A percentile compares a stretch with the other conserved stretches of the same genome.
Conservation (phyloP, 2,113 vertebrate genomes). For the Cololabis saira region DNA sequence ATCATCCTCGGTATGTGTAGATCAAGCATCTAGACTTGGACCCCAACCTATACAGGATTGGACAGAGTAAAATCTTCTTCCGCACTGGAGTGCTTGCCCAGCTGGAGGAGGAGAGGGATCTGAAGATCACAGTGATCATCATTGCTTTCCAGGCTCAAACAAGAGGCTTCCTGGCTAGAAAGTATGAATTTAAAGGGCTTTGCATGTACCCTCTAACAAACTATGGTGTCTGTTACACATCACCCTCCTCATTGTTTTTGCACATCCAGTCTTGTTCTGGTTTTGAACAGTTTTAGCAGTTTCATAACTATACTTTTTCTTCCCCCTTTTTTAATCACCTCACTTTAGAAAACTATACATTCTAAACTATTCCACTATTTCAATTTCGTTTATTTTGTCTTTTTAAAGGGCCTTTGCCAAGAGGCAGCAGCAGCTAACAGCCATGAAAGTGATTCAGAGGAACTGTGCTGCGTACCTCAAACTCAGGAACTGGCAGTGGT, state of each 20-base stretch:
- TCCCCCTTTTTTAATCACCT: background rate
- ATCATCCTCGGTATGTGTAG: slow-evolving; percentile 66
- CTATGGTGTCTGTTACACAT: background rate
- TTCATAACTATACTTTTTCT: background rate
- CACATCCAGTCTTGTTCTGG: background rate
- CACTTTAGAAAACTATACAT: background rate
- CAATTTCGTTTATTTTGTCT: background rate
- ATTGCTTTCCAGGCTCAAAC: slow-evolving; percentile 95
- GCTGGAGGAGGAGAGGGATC: slow-evolving; percentile 94
- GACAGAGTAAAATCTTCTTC: slow-evolving; percentile 98
- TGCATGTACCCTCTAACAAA: background rate
- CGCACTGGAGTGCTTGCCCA: slow-evolving; percentile 95
- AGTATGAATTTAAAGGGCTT: slow-evolving; percentile 78
- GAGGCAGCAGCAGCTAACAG: slow-evolving; percentile 95
- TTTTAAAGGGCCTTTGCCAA: slow-evolving; percentile 89
- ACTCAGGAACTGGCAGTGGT: slow-evolving; percentile 99
- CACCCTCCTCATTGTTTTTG: background rate
- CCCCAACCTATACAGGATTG: slow-evolving; percentile 95
- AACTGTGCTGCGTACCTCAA: slow-evolving; percentile 98
- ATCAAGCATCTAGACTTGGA: slow-evolving; percentile 96
- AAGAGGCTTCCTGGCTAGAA: slow-evolving; percentile 92
- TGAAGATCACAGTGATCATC: slow-evolving; percentile 96
- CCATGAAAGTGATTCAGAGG: slow-evolving; percentile 98
- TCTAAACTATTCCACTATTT: background rate
- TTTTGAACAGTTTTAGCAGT: too few relatives aligned